A percentile compares a stretch with the other conserved stretches of the same genome.
These are phyloP conservation scores for Cromileptes altivelis DNA, from an alignment of 2,113 vertebrate species.

Conservation along the genomic window DNA sequence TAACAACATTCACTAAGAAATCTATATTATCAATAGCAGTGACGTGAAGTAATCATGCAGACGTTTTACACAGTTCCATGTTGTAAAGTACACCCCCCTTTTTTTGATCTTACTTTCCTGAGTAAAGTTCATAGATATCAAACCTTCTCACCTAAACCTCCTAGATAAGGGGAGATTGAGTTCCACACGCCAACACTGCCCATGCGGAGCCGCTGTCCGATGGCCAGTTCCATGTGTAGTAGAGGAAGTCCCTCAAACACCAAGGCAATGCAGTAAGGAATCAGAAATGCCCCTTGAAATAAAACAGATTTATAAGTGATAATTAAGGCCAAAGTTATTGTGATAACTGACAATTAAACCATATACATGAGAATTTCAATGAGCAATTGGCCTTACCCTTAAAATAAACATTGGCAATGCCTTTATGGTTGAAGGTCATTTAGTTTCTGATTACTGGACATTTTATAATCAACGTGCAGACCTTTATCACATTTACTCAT, in stretches of 20 bases:
- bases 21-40: background rate
- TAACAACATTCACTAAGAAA: background rate
- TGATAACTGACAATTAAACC: background rate
- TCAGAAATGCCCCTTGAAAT: slow-evolving; percentile 87
- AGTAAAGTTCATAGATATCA: background rate
- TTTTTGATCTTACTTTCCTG: background rate
- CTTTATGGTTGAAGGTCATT: slow-evolving; percentile 25
- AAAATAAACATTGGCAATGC: background rate
- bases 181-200: slow-evolving; percentile 88
- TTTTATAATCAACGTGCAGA: slow-evolving; percentile 30
- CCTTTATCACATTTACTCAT: slow-evolving; percentile 21
- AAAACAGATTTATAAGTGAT: background rate
- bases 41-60: background rate
- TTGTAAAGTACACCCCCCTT: background rate
- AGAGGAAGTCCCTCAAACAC: slow-evolving; percentile 88
- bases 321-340: background rate
- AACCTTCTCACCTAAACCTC: slow-evolving; percentile 82
- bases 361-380: background rate
- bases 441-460: background rate
- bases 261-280: slow-evolving; percentile 87
- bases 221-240: slow-evolving; percentile 86
- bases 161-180: slow-evolving; percentile 85
- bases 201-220: slow-evolving; percentile 86
- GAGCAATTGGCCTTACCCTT: background rate
- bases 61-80: background rate